Percentiles rank a stretch among this genome's conserved stretches.
These are phyloP conservation scores for Atopsyche davidsoni DNA, from an alignment of 1,140 invertebrate genomes.

Conservation along the genomic window DNA sequence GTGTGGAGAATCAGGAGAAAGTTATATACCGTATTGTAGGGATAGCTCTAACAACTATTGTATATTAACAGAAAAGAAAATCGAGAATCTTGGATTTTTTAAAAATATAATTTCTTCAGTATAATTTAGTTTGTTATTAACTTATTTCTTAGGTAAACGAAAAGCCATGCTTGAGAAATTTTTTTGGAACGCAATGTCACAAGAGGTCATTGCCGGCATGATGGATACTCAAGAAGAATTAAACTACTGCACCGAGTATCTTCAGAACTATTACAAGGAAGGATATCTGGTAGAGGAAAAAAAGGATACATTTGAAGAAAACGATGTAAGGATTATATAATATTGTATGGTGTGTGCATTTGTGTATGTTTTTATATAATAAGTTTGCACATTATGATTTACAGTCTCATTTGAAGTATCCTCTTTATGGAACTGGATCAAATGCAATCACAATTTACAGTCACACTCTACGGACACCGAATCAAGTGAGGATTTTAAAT, in stretches of 20 bases:
- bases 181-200: constrained; percentile 45
- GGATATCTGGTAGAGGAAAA: constrained; percentile 39
- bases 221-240: constrained; percentile 33
- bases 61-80: too few species aligned
- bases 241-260: constrained; percentile 42
- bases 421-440: constrained; percentile 43
- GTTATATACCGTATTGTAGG: too few species aligned
- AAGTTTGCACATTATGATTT: constrained; percentile 18
- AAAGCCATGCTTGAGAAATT: constrained; percentile 43
- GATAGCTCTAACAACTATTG: too few species aligned
- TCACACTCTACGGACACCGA: constrained; percentile 38
- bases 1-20: too few species aligned
- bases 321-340: constrained; percentile 34
- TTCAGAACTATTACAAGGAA: constrained; percentile 40
- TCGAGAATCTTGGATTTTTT: too few species aligned
- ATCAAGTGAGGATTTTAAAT: neutral
- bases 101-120: too few species aligned
- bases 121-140: too few species aligned
- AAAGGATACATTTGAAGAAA: constrained; percentile 38
- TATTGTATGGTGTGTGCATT: neutral
- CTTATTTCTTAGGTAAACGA: constrained; percentile 35
- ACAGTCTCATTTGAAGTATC: constrained; percentile 43
- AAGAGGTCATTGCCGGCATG: constrained; percentile 42
- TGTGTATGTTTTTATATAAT: constrained; percentile 5
- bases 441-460: constrained; percentile 44